These are phyloP conservation scores for Trachops cirrhosus DNA, from an alignment of 2,797 vertebrate genomes.

Conservation along the genomic window DNA sequence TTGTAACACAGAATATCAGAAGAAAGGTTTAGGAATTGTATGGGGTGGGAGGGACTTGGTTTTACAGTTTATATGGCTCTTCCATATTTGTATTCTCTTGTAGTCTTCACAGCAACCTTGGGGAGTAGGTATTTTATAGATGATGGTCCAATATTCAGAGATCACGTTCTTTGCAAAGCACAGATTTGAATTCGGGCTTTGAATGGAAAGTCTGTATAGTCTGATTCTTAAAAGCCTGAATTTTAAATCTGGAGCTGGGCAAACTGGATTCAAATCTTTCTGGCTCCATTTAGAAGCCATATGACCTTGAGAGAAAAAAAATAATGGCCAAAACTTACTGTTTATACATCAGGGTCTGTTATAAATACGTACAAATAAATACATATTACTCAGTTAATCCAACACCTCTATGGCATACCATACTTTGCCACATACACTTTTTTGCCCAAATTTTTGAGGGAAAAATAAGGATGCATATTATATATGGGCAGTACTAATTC, in stretches of 20 bases:
- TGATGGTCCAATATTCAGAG: not conserved
- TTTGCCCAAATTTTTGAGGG: too few relatives aligned
- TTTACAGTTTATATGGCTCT: not conserved
- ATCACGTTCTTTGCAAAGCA: conserved; percentile 28
- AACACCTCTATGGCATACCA: not conserved
- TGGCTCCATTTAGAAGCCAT: not conserved
- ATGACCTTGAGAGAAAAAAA: not conserved
- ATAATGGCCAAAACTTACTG: not conserved
- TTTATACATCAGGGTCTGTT: not conserved
- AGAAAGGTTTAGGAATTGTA: not conserved
- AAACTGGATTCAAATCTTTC: conserved; percentile 5
- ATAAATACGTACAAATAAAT: not conserved
- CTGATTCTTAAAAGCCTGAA: not conserved
- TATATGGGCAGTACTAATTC: too few relatives aligned
- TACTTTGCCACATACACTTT: too few relatives aligned
- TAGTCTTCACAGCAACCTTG: not conserved
- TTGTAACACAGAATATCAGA: conserved; percentile 23
- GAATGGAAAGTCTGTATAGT: not conserved
- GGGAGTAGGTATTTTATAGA: not conserved
- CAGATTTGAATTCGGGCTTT: not conserved
- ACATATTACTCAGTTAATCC: not conserved
- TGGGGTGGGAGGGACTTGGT: not conserved
- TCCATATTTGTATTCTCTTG: not conserved
- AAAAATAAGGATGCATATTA: too few relatives aligned
- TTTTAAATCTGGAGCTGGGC: not conserved